Conservation (phyloP, 2,113 vertebrate species). For the Tupaia tana region DNA sequence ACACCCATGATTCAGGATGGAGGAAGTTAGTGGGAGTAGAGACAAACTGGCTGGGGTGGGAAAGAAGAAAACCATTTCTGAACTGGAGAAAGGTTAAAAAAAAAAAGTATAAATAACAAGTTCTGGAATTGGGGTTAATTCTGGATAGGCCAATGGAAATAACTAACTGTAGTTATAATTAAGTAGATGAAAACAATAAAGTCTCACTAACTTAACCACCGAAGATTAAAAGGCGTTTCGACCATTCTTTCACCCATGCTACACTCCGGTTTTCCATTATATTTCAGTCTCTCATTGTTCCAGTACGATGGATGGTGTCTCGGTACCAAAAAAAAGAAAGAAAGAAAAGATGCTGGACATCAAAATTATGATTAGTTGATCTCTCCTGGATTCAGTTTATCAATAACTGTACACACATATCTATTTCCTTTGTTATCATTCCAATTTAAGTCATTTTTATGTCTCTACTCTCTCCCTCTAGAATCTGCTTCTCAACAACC, state of each 20-base stretch:
- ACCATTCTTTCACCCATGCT: neutral
- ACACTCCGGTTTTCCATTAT: neutral
- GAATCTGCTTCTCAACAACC: slow-evolving; percentile 21
- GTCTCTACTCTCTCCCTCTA: neutral
- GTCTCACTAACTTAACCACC: neutral
- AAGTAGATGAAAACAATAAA: neutral
- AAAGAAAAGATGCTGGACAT: neutral
- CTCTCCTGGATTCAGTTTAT: neutral
- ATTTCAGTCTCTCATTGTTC: slow-evolving; percentile 21
- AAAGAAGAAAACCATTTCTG: neutral
- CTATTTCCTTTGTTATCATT: neutral
- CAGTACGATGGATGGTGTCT: neutral
- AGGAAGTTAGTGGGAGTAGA: neutral
- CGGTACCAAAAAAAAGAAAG: neutral
- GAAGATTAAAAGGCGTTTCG: neutral
- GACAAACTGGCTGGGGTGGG: neutral
- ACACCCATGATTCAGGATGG: neutral
- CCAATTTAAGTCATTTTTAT: slow-evolving; percentile 12
- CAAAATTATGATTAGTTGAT: neutral
- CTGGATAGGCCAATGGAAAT: neutral
- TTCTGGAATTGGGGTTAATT: neutral
- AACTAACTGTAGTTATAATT: slow-evolving; percentile 8
- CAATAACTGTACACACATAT: neutral
- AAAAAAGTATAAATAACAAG: neutral
- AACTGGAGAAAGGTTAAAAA: slow-evolving; percentile 25